Percentiles rank a stretch among this genome's conserved stretches.
phyloP scores from a whole-genome alignment of 2,888 invertebrate genomes.

The Villa cingulata region DNA sequence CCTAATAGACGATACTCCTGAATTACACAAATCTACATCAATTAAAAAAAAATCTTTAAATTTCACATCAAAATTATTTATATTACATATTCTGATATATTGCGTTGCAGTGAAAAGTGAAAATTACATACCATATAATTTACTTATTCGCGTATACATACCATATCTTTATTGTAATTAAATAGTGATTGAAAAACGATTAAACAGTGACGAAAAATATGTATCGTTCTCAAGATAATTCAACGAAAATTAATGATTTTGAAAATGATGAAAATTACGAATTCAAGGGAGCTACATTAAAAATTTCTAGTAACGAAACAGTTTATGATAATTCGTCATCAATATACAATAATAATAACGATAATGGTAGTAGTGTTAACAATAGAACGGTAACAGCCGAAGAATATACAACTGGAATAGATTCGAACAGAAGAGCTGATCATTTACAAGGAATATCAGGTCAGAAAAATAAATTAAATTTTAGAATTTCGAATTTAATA shows the following conservation, averaged over 20 bases:
- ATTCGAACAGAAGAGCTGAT: slow-evolving; percentile 22
- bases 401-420: neutral
- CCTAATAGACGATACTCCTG: no score
- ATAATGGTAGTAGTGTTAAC: neutral
- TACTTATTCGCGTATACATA: no score
- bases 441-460: slow-evolving; percentile 7
- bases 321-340: slow-evolving; percentile 11
- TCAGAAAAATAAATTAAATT: no score
- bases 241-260: neutral
- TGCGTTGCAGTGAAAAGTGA: no score
- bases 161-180: no score
- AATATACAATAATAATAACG: slow-evolving; percentile 7
- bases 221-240: slow-evolving; percentile 3
- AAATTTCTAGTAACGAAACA: slow-evolving; percentile 14
- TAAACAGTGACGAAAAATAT: neutral
- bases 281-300: slow-evolving; percentile 31
- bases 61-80: no score
- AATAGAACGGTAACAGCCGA: neutral
- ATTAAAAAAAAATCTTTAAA: no score
- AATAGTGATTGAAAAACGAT: neutral
- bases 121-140: no score
- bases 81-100: no score
- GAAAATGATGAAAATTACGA: slow-evolving; percentile 30
- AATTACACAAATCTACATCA: no score
- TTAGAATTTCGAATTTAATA: no score